Conservation (phyloP, 2,888 invertebrate genomes). For the Dasypogon diadema region DNA sequence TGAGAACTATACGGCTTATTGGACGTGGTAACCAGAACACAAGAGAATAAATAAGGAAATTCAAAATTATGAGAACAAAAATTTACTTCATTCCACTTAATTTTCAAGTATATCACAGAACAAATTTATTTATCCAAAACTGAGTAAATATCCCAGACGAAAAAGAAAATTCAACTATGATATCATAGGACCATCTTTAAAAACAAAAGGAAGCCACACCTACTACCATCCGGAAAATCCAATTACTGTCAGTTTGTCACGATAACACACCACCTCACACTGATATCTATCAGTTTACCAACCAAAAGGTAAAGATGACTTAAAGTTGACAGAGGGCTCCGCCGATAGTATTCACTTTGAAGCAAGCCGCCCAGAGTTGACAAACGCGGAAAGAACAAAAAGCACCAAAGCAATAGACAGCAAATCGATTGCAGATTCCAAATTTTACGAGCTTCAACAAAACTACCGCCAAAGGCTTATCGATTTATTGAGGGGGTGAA, state of each 20-base stretch:
- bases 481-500: slow-evolving; percentile 34
- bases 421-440: slow-evolving; percentile 52
- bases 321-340: not conserved
- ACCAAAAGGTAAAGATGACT: slow-evolving; percentile 25
- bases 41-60: no score
- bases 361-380: slow-evolving; percentile 3
- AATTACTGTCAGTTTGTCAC: slow-evolving; percentile 14
- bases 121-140: no score
- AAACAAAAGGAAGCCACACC: slow-evolving; percentile 28
- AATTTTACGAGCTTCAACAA: slow-evolving; percentile 43
- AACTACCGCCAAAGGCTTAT: slow-evolving; percentile 50
- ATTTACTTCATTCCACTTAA: no score
- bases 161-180: no score
- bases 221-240: not conserved
- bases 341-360: slow-evolving; percentile 9
- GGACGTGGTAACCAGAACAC: no score
- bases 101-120: no score
- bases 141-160: no score
- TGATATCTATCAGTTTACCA: slow-evolving; percentile 10
- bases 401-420: slow-evolving; percentile 17
- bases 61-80: no score
- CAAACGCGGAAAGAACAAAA: slow-evolving; percentile 18
- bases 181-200: no score
- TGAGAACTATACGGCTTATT: no score
- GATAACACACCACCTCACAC: not conserved